These are phyloP conservation scores for Gallinago paraguaiae DNA, from an alignment of 2,113 vertebrate genomes.

Conservation along the genomic window DNA sequence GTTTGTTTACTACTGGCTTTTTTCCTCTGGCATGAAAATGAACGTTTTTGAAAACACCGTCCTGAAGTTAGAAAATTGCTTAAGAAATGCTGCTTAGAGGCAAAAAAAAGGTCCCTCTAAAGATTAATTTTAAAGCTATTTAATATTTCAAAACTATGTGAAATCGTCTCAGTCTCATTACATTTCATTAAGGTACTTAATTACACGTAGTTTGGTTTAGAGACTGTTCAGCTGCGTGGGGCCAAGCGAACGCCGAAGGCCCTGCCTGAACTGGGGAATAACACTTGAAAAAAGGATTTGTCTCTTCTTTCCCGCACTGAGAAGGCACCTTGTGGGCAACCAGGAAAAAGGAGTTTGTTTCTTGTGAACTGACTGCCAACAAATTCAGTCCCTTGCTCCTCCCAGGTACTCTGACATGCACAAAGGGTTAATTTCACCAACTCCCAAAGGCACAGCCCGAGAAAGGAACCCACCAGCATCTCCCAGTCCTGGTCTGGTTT, in stretches of 20 bases:
- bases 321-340: neutral
- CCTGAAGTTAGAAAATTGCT: neutral
- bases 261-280: neutral
- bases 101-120: neutral
- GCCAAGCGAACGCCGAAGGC: fast-evolving
- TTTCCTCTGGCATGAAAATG: neutral
- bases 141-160: neutral
- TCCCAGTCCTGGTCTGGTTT: neutral
- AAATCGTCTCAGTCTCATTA: neutral
- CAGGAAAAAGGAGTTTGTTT: neutral
- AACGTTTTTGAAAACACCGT: neutral
- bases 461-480: neutral
- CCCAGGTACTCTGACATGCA: neutral
- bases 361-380: neutral
- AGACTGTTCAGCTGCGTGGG: neutral
- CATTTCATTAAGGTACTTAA: neutral
- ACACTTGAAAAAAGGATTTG: neutral
- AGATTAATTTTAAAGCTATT: neutral
- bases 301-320: too few relatives aligned
- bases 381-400: fast-evolving
- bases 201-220: neutral
- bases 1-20: neutral
- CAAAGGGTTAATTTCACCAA: fast-evolving
- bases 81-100: neutral
- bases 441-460: fast-evolving